Conservation (phyloP, 53 echinoderm and acorn worm species). For the Paracentrotus lividus region DNA sequence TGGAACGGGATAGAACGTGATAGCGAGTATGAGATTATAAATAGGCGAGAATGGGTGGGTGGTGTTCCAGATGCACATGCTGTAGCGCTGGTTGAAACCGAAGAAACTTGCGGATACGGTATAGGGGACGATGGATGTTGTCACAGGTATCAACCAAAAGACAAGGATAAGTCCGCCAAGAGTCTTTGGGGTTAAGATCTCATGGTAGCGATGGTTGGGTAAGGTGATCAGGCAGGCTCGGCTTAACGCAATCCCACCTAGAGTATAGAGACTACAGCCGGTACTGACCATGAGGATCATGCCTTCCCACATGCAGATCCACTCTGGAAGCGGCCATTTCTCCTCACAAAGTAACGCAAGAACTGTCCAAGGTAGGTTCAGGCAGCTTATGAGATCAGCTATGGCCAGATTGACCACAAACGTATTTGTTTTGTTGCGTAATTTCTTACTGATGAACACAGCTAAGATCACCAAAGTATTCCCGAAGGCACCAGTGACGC, state of each 20-base stretch:
- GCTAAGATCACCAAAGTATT: constrained; percentile 80
- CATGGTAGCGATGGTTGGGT: constrained; percentile 76
- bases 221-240: constrained; percentile 87
- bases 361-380: constrained; percentile 80
- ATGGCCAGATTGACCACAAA: constrained; percentile 71
- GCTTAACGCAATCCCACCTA: constrained; percentile 89
- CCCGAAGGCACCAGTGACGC: constrained; percentile 73
- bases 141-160: constrained; percentile 85
- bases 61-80: constrained; percentile 91
- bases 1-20: constrained; percentile 81
- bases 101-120: constrained; percentile 78
- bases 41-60: constrained; percentile 76
- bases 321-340: constrained; percentile 80
- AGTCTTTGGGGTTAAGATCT: constrained; percentile 75
- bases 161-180: constrained; percentile 67
- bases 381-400: constrained; percentile 76
- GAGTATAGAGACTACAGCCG: constrained; percentile 87
- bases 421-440: constrained; percentile 73
- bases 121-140: constrained; percentile 72
- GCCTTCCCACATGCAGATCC: constrained; percentile 83
- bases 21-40: constrained; percentile 81
- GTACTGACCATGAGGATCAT: constrained; percentile 80
- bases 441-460: constrained; percentile 77
- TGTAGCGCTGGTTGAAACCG: constrained; percentile 82
- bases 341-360: constrained; percentile 76